Evolutionary conservation across 2,888 invertebrate genomes (phyloP), one percentile per base, ranked within the genome.

Genomic region (Scaptomyza cyrtandrae): DNA sequence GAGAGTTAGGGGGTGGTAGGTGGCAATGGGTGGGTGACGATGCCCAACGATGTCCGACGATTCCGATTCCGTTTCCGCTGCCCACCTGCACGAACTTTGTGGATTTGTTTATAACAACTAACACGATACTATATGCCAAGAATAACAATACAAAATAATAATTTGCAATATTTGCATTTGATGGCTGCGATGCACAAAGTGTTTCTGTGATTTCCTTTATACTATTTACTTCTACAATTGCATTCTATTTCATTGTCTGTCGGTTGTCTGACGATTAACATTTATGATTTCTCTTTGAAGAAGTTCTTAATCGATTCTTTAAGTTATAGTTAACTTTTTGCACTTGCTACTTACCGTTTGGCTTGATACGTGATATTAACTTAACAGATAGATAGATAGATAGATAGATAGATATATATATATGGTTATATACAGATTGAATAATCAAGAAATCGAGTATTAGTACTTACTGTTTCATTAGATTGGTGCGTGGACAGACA

Each of bases 401-500:
- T 9, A 33, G n/a, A 31, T 9, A 2, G 7, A 31, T 31, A 0
- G 10, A 33, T 33, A 33, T 33, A 33, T 9, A 33, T 33, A 33
- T 9, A 33, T 31, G 19, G 19, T 19, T 19, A 48, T 29, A 13
- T 35, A 13, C 35, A 13, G 11, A 1, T 48, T 31, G 31, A 33
- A 13, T 33, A 27, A 27, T 6, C 3, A 1, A 14, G 14, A 24
- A 24, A 24, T 24, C 24, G 52, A 7, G 1, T 52, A 16, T 41
- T 16, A n/a, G n/a, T n/a, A 97, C 98, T 95, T 95, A 99, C 99
- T 99, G 99, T 94, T 99, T 99, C 96, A 97, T 98, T 73, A 99
- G 94, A 93, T 96, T 98, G 63, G 96, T 98, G 92, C 96, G 95
- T 29, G 98, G 97, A 92, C 99, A 99, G 80, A 98, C 96, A 93